A percentile compares a stretch with the other conserved stretches of the same genome.
Evolutionary conservation across 2,888 invertebrate genomes (phyloP).

Genomic region (Eustalomyia histrio): DNA sequence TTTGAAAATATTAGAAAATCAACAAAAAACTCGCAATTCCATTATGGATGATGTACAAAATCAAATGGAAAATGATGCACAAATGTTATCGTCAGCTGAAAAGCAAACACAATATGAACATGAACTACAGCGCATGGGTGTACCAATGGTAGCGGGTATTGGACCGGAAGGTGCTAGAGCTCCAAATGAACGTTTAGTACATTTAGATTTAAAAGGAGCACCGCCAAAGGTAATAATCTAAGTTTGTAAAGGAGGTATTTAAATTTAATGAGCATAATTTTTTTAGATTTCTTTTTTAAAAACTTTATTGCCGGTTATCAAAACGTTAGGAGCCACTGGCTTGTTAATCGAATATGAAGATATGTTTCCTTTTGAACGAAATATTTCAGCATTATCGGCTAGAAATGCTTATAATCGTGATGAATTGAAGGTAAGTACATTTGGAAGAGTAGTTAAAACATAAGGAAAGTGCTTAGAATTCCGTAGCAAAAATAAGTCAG

Average conservation of each 20-base stretch:
- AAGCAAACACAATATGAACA: conserved; percentile 78
- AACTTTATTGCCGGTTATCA: conserved; percentile 82
- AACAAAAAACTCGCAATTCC: conserved; percentile 79
- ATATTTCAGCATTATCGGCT: conserved; percentile 81
- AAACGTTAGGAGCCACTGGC: conserved; percentile 86
- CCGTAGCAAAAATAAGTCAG: no score
- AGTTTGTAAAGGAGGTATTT: background rate
- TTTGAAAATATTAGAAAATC: conserved; percentile 78
- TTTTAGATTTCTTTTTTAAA: conserved; percentile 81
- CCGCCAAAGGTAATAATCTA: conserved; percentile 81
- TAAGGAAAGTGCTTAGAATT: no score
- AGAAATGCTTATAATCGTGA: conserved; percentile 81
- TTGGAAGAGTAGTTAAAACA: no score
- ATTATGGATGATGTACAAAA: conserved; percentile 74
- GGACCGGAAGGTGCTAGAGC: conserved; percentile 77
- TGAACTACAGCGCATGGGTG: conserved; percentile 78
- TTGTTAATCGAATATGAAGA: conserved; percentile 89
- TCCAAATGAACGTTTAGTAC: conserved; percentile 82
- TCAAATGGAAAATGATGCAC: conserved; percentile 74
- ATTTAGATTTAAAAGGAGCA: conserved; percentile 89
- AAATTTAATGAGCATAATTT: background rate
- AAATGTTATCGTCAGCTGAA: conserved; percentile 76
- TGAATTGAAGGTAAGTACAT: conserved; percentile 73
- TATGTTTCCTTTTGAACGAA: conserved; percentile 87
- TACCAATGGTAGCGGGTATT: conserved; percentile 77